Percentiles rank a stretch among this genome's conserved stretches.
Evolutionary conservation across 2,888 invertebrate genomes (phyloP).

Genomic region (Pedicia rivosa): DNA sequence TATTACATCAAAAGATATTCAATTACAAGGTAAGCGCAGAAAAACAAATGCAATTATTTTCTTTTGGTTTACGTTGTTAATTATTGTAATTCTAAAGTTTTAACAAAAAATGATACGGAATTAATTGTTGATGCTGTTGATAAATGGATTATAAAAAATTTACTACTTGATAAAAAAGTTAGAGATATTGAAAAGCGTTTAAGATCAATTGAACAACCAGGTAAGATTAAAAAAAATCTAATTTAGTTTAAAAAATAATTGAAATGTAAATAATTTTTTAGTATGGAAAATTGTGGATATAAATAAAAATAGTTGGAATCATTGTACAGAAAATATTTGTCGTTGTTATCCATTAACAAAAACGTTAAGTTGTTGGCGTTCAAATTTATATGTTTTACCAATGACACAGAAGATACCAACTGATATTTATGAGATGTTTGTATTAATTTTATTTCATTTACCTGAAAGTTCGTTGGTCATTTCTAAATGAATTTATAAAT

Average conservation of each 20-base stretch:
- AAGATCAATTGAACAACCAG: constrained; percentile 46
- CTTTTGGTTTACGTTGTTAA: no score
- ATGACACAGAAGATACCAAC: constrained; percentile 42
- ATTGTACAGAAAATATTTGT: constrained; percentile 45
- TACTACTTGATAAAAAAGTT: constrained; percentile 19
- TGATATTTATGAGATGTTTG: constrained; percentile 42
- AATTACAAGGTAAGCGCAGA: no score
- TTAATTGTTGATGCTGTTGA: neutral
- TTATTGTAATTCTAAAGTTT: neutral
- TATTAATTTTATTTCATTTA: neutral
- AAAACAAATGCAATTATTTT: no score
- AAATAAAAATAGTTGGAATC: constrained; percentile 35
- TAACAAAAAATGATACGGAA: neutral
- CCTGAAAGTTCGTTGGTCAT: no score
- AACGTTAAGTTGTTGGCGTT: constrained; percentile 46
- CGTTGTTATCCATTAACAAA: constrained; percentile 46
- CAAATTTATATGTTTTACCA: constrained; percentile 38
- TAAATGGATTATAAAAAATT: constrained; percentile 1
- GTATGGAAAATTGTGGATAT: constrained; percentile 40
- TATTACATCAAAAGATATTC: no score
- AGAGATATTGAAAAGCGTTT: constrained; percentile 39
- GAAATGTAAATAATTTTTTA: constrained; percentile 14
- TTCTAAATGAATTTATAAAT: neutral
- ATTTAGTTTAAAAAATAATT: neutral
- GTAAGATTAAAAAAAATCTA: constrained; percentile 25